A percentile compares a stretch with the other conserved stretches of the same genome.
Evolutionary conservation across 2,113 vertebrate genomes (phyloP).

Genomic region (Petromus typicus): DNA sequence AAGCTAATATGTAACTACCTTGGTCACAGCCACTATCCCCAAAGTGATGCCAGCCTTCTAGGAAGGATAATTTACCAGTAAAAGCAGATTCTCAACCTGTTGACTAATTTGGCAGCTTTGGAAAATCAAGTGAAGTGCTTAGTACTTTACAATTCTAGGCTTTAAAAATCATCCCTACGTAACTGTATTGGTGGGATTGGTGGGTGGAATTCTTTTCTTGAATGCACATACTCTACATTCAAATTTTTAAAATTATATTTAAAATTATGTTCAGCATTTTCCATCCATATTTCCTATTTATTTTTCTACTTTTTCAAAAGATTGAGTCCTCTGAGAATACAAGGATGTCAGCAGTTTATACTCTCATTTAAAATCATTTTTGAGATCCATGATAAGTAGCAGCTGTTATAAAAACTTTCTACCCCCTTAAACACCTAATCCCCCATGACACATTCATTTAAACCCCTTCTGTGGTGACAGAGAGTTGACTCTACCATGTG

Average conservation of each 20-base stretch:
- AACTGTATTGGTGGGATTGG: not conserved
- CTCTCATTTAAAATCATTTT: not conserved
- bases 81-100: not conserved
- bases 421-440: slow-evolving; percentile 24
- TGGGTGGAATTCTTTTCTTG: not conserved
- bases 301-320: not conserved
- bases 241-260: not conserved
- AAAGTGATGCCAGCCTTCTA: not conserved
- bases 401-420: slow-evolving; percentile 43
- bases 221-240: not conserved
- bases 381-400: not conserved
- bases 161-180: not conserved
- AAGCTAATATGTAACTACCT: not conserved
- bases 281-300: not conserved
- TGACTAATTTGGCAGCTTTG: not conserved
- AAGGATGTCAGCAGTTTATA: not conserved
- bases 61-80: not conserved
- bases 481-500: not conserved
- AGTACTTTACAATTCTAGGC: not conserved
- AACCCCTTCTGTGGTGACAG: not conserved
- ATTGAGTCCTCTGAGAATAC: not conserved
- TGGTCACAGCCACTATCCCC: not conserved
- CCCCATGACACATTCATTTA: not conserved
- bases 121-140: not conserved
- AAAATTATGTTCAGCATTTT: slow-evolving; percentile 19